These are phyloP conservation scores for Nudaria mundana DNA, from an alignment of 2,888 invertebrate genomes.

Conservation along the genomic window DNA sequence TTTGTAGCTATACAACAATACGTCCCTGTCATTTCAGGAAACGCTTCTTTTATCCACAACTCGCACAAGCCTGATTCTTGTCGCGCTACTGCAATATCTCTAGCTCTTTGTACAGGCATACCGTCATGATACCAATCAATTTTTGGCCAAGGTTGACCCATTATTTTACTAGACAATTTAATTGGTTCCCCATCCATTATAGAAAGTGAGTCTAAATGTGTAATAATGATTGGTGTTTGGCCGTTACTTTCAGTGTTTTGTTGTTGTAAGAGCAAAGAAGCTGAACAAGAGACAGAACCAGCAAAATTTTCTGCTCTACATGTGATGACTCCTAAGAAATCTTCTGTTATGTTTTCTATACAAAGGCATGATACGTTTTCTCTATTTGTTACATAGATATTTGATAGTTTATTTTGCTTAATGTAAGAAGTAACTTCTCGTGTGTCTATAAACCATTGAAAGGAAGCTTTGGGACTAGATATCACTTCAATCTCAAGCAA, in stretches of 20 bases:
- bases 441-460: conserved; percentile 92
- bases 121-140: conserved; percentile 91
- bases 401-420: conserved; percentile 83
- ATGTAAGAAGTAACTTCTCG: conserved; percentile 82
- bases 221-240: conserved; percentile 86
- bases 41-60: conserved; percentile 91
- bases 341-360: conserved; percentile 86
- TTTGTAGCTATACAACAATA: conserved; percentile 92
- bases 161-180: conserved; percentile 85
- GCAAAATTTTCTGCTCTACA: conserved; percentile 95
- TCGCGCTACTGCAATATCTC: conserved; percentile 88
- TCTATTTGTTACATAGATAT: conserved; percentile 85
- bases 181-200: conserved; percentile 96
- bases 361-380: conserved; percentile 90
- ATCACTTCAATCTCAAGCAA: conserved; percentile 89
- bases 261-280: conserved; percentile 83
- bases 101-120: conserved; percentile 86
- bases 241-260: conserved; percentile 69
- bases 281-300: conserved; percentile 93
- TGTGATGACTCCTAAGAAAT: conserved; percentile 88
- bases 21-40: conserved; percentile 94
- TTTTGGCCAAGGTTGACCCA: conserved; percentile 89
- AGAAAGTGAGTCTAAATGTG: conserved; percentile 85
- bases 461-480: conserved; percentile 89
- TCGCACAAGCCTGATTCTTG: conserved; percentile 90